These are phyloP conservation scores for Brachypodius melanocephalos DNA, from an alignment of 2,113 vertebrate species.

Conservation along the genomic window DNA sequence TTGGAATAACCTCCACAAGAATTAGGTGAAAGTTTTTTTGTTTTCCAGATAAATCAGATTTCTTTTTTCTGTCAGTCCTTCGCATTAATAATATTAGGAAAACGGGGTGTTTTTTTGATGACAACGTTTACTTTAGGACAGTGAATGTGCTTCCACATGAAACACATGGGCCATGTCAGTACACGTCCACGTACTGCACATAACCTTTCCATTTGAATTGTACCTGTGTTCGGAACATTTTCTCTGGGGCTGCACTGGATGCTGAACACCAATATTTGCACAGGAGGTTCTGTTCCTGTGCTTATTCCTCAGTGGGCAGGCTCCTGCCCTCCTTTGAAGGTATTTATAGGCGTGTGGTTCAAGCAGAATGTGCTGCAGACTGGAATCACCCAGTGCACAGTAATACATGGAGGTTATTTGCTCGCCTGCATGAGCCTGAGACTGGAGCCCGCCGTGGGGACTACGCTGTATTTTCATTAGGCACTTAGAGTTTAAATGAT, in stretches of 20 bases:
- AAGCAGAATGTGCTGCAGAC: slow-evolving; percentile 7
- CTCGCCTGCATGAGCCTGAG: not conserved
- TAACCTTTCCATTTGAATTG: slow-evolving; percentile 52
- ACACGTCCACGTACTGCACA: slow-evolving; percentile 51
- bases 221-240: slow-evolving; percentile 16
- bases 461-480: not conserved
- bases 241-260: not conserved
- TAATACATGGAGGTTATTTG: not conserved
- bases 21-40: not conserved
- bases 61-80: not conserved
- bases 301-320: slow-evolving; percentile 19
- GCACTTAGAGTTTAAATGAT: slow-evolving; percentile 18
- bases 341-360: not conserved
- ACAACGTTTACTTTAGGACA: slow-evolving; percentile 38
- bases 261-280: slow-evolving; percentile 58
- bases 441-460: not conserved
- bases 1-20: not conserved
- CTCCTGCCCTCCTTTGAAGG: slow-evolving; percentile 23
- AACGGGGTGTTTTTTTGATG: not conserved
- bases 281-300: slow-evolving; percentile 26
- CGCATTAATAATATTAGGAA: not conserved
- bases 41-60: not conserved
- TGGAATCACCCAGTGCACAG: not conserved
- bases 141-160: slow-evolving; percentile 60
- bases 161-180: slow-evolving; percentile 30